These are phyloP conservation scores for Zelleria hepariella DNA, from an alignment of 2,888 invertebrate species.

Conservation along the genomic window DNA sequence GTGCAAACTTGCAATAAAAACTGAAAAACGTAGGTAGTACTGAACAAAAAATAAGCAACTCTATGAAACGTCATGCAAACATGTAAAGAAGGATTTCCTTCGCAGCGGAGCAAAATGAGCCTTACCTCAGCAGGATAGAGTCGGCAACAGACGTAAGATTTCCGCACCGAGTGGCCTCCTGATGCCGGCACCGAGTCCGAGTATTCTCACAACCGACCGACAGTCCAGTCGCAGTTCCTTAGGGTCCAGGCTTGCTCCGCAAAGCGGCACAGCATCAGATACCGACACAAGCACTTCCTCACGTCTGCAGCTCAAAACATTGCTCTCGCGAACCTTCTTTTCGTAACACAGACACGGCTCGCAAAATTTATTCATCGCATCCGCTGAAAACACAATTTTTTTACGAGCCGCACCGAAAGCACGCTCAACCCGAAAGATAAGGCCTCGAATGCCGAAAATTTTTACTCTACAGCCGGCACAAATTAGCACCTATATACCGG, in stretches of 20 bases:
- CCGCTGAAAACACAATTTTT: slow-evolving; percentile 63
- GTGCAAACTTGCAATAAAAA: not conserved
- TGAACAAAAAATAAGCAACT: not conserved
- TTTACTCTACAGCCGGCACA: slow-evolving; percentile 44
- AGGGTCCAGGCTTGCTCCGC: slow-evolving; percentile 36
- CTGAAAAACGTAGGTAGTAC: not conserved
- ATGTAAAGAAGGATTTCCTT: not conserved
- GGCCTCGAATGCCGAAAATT: slow-evolving; percentile 29
- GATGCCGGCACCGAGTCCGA: slow-evolving; percentile 23
- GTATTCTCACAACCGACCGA: slow-evolving; percentile 18
- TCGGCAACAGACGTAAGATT: not conserved
- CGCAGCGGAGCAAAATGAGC: not conserved
- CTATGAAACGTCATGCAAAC: not conserved
- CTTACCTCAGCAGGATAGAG: not conserved
- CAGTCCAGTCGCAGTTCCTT: slow-evolving; percentile 40
- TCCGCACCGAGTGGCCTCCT: slow-evolving; percentile 14
- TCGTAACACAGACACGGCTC: slow-evolving; percentile 66
- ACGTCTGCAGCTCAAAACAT: slow-evolving; percentile 51
- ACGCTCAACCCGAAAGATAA: slow-evolving; percentile 26
- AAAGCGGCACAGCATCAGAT: slow-evolving; percentile 44
- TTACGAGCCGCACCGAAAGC: slow-evolving; percentile 56
- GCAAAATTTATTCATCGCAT: slow-evolving; percentile 72
- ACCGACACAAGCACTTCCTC: slow-evolving; percentile 60
- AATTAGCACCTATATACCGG: slow-evolving; percentile 53
- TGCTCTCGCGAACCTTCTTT: slow-evolving; percentile 58